Evolutionary conservation across 2,113 vertebrate species (phyloP), one percentile per base, ranked within the genome.

Genomic region (Malurus elegans): DNA sequence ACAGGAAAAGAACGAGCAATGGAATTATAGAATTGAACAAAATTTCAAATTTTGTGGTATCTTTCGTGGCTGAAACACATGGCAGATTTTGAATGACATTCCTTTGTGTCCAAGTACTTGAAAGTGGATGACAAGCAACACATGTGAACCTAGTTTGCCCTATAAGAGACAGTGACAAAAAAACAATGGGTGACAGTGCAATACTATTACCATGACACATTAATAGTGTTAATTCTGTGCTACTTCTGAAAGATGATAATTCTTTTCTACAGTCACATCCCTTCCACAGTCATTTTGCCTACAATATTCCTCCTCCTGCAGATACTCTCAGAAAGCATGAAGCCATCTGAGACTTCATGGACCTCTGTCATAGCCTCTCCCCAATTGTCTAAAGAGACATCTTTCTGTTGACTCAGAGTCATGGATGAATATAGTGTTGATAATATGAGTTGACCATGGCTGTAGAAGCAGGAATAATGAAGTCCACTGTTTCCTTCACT

Each of bases 341-440:
- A 71, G 28, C 6, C 18, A 50, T 24, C 24, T n/a, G 50, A 50
- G 42, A 67, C 14, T 36, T 79, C 10, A 28, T 3, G 25, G 47
- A 45, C 12, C 45, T 66, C 58, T 73, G 23, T 72, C 9, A n/a
- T 16, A 31, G 11, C 20, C 14, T 40, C 32, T 79, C 9, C 16
- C 18, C 26, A 31, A 2, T 3, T 51, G 4, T 20, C 44, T 60
- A 4, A 5, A 9, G n/a, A n/a, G 36, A 76, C 8, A 16, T 25
- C 29, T 45, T 62, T 54, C 21, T 15, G 12, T 66, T 53, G 64
- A 1, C 38, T 67, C 31, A 45, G n/a, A 94, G 10, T 9, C 71
- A 36, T 14, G 34, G 25, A 44, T 1, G 1, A 17, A 3, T 38
- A 11, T 2, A 8, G 2, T 32, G 12, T 17, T 36, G 19, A 56